phyloP scores from a whole-genome alignment of 2,797 vertebrate species.

The Enteromius afrohamiltoni region DNA sequence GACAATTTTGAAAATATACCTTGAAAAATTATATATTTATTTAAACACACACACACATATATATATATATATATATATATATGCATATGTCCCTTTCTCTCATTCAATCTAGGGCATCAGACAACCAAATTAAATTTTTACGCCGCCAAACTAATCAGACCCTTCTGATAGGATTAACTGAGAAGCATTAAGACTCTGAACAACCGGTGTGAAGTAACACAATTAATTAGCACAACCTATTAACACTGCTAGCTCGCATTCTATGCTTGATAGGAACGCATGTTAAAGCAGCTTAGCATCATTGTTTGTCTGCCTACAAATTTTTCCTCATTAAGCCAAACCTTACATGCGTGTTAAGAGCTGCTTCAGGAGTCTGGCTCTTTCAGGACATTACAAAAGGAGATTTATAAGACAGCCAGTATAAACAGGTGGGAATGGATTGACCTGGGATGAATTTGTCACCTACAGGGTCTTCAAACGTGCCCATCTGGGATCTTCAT shows the following conservation, averaged over 20 bases:
- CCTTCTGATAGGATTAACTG: conserved; percentile 28
- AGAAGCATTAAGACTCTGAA: conserved; percentile 30
- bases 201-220: conserved; percentile 4
- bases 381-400: conserved; percentile 26
- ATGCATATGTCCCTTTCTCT: background rate
- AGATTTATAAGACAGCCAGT: background rate
- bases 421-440: conserved; percentile 8
- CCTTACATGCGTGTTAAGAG: background rate
- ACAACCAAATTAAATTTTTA: conserved; percentile 24
- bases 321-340: conserved; percentile 23
- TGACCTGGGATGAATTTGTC: background rate
- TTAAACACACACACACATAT: background rate
- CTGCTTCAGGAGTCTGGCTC: background rate
- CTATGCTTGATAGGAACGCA: conserved; percentile 8
- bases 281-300: conserved; percentile 42
- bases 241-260: conserved; percentile 32
- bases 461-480: background rate
- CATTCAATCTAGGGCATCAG: background rate
- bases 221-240: conserved; percentile 40
- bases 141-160: conserved; percentile 12
- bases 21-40: no score
- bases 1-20: background rate
- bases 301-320: conserved; percentile 38
- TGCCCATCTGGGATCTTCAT: background rate
- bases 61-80: background rate